These are phyloP conservation scores for Deilephila elpenor DNA, from an alignment of 2,888 invertebrate genomes.

Conservation along the genomic window DNA sequence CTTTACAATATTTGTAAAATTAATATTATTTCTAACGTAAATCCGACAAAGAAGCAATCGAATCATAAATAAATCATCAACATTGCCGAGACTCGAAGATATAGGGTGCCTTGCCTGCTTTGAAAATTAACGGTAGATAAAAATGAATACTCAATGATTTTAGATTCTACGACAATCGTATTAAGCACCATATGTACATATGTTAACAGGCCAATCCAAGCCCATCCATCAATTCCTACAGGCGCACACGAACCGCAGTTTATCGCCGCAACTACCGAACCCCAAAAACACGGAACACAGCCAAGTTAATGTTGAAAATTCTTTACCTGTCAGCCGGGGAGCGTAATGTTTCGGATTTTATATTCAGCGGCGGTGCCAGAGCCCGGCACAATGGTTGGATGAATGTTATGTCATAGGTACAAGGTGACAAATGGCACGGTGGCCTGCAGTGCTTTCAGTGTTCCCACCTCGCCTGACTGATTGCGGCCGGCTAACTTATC, in stretches of 20 bases:
- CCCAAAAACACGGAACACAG: conserved; percentile 27
- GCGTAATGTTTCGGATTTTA: conserved; percentile 40
- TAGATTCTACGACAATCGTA: no score
- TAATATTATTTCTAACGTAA: no score
- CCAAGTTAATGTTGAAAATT: conserved; percentile 51
- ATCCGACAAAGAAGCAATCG: no score
- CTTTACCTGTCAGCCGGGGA: conserved; percentile 49
- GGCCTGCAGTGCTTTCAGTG: conserved; percentile 32
- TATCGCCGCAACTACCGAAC: conserved; percentile 7
- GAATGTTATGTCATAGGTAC: conserved; percentile 61
- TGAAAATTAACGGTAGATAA: no score
- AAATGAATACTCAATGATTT: no score
- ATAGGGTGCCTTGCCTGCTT: no score
- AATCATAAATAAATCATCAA: no score
- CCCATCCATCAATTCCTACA: no score
- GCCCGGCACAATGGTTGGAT: conserved; percentile 56
- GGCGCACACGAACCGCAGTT: background rate
- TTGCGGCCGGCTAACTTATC: conserved; percentile 28
- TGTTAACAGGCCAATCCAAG: no score
- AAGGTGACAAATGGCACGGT: conserved; percentile 57
- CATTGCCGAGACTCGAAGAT: no score
- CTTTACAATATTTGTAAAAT: no score
- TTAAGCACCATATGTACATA: no score
- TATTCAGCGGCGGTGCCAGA: conserved; percentile 46
- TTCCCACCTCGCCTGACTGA: conserved; percentile 29